Base-by-base conservation (phyloP, 2,113 vertebrate genomes). In the Entelurus aequoreus region DNA sequence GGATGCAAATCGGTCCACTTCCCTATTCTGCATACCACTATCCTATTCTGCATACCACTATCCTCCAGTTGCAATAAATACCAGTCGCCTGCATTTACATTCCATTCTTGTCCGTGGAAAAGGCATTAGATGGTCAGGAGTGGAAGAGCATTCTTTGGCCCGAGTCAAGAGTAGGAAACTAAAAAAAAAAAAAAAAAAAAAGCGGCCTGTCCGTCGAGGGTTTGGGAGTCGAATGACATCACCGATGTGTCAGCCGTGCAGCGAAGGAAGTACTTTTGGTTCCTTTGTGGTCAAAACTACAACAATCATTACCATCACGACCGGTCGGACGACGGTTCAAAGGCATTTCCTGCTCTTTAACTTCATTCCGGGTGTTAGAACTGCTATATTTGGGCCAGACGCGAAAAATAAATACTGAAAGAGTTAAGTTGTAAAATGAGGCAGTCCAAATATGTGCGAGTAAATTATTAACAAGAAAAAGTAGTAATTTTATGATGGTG, bases 1-100 rank as follows among this genome's bases (percentile, higher is more conserved):
- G 55, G 55, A 19, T 44, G 42, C 55, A 57, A 57, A 57, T n/a
- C 44, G 55, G 40, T 40, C 55, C 42, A 46, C 55, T 44, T 57
- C 40, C 55, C 8, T 44, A 44, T 44, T 11, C 55, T 19, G 40
- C 38, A 44, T 57, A 44, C 55, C 55, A 13, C 21, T 57, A 44
- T 57, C 55, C 40, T 57, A 44, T 44, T 11, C 55, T 19, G 40
- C 38, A 44, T 57, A 44, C 55, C 55, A 13, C 21, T 57, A 44
- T 57, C 55, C 40, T 57, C 11, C 21, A 6, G 55, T 16, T 57
- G 38, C 4, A 16, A 44, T 44, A 57, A 57, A 57, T 21, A 57
- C 44, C 38, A 57, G 55, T 57, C 55, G 44, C 38, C 55, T 44
- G 19, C 40, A 46, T 44, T 57, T 12, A 44, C 16, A 57, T 57